Evolutionary conservation across 2,888 invertebrate species (phyloP), one percentile per base, ranked within the genome.

Genomic region (Drosophila fulvimacula): DNA sequence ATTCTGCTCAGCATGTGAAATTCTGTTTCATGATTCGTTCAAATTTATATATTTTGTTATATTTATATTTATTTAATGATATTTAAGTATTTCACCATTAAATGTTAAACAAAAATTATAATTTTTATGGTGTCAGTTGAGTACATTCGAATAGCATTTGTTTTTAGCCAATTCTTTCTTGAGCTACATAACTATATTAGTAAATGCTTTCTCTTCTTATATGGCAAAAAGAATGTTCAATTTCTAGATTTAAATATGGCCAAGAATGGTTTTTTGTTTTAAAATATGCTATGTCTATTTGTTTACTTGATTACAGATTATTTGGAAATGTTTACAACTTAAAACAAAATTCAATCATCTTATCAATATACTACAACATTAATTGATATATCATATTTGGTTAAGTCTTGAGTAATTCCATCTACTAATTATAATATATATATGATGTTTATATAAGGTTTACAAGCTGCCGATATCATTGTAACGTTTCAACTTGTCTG

Each of bases 391-490:
- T 39, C 51, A 58, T 49, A 24, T 58, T 42, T 39, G 42, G 42
- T 24, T 59, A 74, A 65, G 73, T 77, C 84, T 84, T 84, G 63
- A 82, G 73, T 65, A 68, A 56, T 68, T 55, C 58, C 17, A 38
- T 39, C 41, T 65, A 64, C 49, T 36, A 44, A 24, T 21, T 27
- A 9, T 30, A 17, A 48, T 58, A 46, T 42, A 39, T 30, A 36
- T 27, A 48, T 19, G 44, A 44, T 44, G 4, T n/a, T 46, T 46
- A 21, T 39, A 15, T 36, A 21, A n/a, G 3, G 15, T 52, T 85
- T 95, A 98, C 91, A 98, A 94, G 91, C 96, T 97, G 51, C 98
- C 98, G 82, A 98, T 96, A 89, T 96, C 95, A 76, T 97, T 97
- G 91, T 97, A 98, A 58, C 96, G 94, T 90, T 97, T 98, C 17